phyloP scores from a whole-genome alignment of 1,140 invertebrate genomes.

The Drosophila pallidifrons region DNA sequence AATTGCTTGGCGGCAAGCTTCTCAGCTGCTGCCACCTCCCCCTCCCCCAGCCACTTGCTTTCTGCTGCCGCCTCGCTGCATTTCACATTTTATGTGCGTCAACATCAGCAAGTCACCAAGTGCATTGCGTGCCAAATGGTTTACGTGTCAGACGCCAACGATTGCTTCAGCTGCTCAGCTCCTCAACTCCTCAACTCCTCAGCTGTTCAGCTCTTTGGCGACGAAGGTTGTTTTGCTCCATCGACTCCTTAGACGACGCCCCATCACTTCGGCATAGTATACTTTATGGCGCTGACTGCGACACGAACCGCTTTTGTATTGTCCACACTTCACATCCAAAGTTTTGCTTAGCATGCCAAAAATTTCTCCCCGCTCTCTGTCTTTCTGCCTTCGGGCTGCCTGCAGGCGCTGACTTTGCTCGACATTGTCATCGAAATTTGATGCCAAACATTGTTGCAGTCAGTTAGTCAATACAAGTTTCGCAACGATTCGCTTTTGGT shows the following conservation, averaged over 20 bases:
- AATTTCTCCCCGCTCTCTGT: background rate
- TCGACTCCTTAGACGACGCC: constrained; percentile 6
- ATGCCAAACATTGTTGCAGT: constrained; percentile 50
- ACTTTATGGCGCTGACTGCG: constrained; percentile 28
- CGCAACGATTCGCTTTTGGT: constrained; percentile 10
- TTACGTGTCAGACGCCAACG: constrained; percentile 69
- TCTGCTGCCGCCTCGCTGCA: constrained; percentile 26
- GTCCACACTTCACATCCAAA: constrained; percentile 31
- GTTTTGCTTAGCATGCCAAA: constrained; percentile 45
- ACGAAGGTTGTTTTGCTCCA: too few species aligned
- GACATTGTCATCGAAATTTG: constrained; percentile 50
- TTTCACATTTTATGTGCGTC: constrained; percentile 79
- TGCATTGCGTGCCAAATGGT: constrained; percentile 81
- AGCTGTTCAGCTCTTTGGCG: too few species aligned
- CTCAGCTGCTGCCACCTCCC: constrained; percentile 6
- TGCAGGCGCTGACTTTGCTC: constrained; percentile 10
- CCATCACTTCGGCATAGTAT: constrained; percentile 29
- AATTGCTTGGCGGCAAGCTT: constrained; percentile 70
- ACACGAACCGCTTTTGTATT: constrained; percentile 28
- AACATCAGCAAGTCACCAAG: constrained; percentile 76
- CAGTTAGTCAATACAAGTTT: constrained; percentile 21
- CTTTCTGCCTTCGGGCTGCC: background rate
- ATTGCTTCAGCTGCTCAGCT: background rate
- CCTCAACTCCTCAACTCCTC: too few species aligned
- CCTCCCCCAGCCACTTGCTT: background rate